A percentile compares a stretch with the other conserved stretches of the same genome.
These are phyloP conservation scores for Yponomeuta plumbellus DNA, from an alignment of 2,888 invertebrate species.

Conservation along the genomic window DNA sequence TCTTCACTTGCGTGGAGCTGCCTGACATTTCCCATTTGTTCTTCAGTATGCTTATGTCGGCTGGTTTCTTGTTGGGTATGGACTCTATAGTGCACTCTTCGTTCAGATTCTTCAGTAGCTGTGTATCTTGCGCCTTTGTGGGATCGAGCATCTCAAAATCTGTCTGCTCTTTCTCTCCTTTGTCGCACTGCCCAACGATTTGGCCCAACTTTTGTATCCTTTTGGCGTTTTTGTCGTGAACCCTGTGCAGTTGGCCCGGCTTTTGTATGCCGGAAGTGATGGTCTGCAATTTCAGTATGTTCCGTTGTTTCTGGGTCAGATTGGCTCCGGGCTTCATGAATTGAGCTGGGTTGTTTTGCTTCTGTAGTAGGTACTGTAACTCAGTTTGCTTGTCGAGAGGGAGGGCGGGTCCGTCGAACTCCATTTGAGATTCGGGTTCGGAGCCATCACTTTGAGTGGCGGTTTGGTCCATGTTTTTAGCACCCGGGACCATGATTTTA, in stretches of 20 bases:
- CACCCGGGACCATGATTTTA: conserved; percentile 64
- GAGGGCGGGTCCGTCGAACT: not conserved
- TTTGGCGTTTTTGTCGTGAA: conserved; percentile 61
- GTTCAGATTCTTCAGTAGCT: conserved; percentile 63
- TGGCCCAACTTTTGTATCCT: conserved; percentile 66
- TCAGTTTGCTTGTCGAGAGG: conserved; percentile 68
- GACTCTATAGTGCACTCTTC: conserved; percentile 78
- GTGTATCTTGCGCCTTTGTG: conserved; percentile 44
- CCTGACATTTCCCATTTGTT: conserved; percentile 74
- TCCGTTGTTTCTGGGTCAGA: conserved; percentile 56
- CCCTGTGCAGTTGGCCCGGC: conserved; percentile 54
- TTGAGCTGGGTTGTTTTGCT: conserved; percentile 69
- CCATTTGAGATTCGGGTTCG: conserved; percentile 7
- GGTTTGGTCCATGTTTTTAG: conserved; percentile 38
- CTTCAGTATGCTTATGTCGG: conserved; percentile 66
- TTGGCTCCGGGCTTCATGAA: conserved; percentile 50
- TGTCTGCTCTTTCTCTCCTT: conserved; percentile 28
- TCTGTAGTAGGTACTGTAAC: conserved; percentile 63
- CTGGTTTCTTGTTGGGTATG: conserved; percentile 65
- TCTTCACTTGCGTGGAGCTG: conserved; percentile 70
- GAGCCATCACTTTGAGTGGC: conserved; percentile 40
- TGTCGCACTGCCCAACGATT: conserved; percentile 52
- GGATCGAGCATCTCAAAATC: conserved; percentile 43
- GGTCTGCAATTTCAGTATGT: conserved; percentile 53
- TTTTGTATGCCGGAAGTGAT: conserved; percentile 51